Evolutionary conservation across 2,888 invertebrate species (phyloP), one percentile per base, ranked within the genome.

Genomic region (Mythimna impura): DNA sequence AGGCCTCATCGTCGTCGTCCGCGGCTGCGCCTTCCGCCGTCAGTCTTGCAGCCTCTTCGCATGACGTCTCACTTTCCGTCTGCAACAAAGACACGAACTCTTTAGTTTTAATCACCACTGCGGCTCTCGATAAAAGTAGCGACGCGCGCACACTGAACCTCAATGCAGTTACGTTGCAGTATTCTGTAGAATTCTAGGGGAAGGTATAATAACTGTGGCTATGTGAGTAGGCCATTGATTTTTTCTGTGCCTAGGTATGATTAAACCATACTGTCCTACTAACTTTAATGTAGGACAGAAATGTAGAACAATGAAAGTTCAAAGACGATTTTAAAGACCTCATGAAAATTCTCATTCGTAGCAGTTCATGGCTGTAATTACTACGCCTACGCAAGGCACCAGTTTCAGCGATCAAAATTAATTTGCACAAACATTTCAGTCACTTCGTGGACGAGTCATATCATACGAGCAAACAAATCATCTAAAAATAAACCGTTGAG

Each of bases 31-130:
- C 97, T 90, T 97, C 97, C 60, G 97, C 97, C 25, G 98, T 98
- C 86, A 98, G 96, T 88, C 98, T 97, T 81, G 98, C 97, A 78
- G 98, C 98, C 94, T 98, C 98, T 91, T 98, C 98, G 91, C 98
- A 98, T 89, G 98, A 98, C 87, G 98, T 97, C 93, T 98, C 98
- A 91, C 98, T 98, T 96, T 98, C 98, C 91, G 98, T 98, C 97
- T 98, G 97, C 0, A 97, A 97, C 83, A 85, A 83, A 77, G 60
- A 73, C 55, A 80, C 17, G 17, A 54, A 1, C 6, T 57, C 63
- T 50, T 66, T 67, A 76, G 55, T 73, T 76, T 67, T 74, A 74
- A 61, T 79, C 60, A 76, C 67, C 67, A 79, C 73, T 77, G 65
- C 61, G 63, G 57, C 36, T 82, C 76, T 82, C 76, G 76, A 86